These are phyloP conservation scores for Cirrhinus molitorella DNA, from an alignment of 2,797 vertebrate species.

Conservation along the genomic window DNA sequence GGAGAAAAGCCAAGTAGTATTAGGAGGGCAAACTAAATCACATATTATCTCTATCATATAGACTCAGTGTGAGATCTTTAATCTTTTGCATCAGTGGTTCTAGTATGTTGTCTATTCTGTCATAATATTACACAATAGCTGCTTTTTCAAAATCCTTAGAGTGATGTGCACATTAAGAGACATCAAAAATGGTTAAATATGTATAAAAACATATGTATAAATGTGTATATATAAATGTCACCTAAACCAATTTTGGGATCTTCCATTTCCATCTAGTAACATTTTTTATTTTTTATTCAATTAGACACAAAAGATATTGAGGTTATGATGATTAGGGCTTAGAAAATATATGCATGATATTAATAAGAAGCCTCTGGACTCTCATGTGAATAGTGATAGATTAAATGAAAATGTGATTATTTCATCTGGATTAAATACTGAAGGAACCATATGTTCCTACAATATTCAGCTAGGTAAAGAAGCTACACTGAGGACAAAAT, in stretches of 20 bases:
- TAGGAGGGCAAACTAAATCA: conserved; percentile 14
- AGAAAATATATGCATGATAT: not conserved
- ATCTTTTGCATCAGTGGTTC: not conserved
- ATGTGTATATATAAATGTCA: too few relatives aligned
- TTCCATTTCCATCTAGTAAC: not conserved
- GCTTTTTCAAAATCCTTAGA: not conserved
- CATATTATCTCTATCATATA: conserved; percentile 13
- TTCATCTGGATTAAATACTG: not conserved
- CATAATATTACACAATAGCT: not conserved
- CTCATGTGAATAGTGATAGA: not conserved
- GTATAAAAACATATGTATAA: too few relatives aligned
- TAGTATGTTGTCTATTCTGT: not conserved
- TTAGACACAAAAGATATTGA: not conserved
- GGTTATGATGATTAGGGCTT: too few relatives aligned
- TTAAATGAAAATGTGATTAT: not conserved
- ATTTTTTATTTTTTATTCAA: too few relatives aligned
- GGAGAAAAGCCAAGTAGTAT: conserved; percentile 1
- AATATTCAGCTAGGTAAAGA: not conserved
- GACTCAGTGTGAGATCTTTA: not conserved
- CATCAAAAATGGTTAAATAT: not conserved
- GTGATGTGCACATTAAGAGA: not conserved
- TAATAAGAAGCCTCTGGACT: not conserved
- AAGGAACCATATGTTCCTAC: not conserved
- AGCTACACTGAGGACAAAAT: not conserved
- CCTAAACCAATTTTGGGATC: not conserved